These are phyloP conservation scores for Myrmophylax atrothorax DNA, from an alignment of 2,113 vertebrate genomes.

Conservation along the genomic window DNA sequence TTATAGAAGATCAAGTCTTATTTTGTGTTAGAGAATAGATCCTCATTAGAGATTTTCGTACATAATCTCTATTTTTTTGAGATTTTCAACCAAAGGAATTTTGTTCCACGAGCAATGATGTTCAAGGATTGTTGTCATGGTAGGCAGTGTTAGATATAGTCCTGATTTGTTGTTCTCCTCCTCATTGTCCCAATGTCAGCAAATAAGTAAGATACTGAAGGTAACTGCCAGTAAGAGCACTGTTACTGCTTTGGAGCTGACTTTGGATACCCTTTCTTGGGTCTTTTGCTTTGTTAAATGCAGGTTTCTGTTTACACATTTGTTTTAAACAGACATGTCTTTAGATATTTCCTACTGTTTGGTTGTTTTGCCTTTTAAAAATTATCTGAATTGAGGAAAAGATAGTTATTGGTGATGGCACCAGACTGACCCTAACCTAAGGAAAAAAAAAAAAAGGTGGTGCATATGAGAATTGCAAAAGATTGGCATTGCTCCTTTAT, in stretches of 20 bases:
- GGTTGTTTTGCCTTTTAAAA: background rate
- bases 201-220: background rate
- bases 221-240: background rate
- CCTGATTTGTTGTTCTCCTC: background rate
- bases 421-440: background rate
- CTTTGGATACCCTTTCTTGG: background rate
- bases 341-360: background rate
- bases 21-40: background rate
- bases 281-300: background rate
- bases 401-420: background rate
- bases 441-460: background rate
- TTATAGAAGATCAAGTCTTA: background rate
- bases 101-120: background rate
- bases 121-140: background rate
- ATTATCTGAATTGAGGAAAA: background rate
- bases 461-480: background rate
- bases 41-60: background rate
- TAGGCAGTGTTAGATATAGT: background rate
- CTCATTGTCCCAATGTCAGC: background rate
- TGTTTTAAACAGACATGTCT: background rate
- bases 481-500: background rate
- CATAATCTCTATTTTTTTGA: background rate
- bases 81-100: background rate
- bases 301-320: background rate
- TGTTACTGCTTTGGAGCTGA: background rate